These are phyloP conservation scores for Esox lucius DNA, from an alignment of 2,797 vertebrate species.

Conservation along the genomic window DNA sequence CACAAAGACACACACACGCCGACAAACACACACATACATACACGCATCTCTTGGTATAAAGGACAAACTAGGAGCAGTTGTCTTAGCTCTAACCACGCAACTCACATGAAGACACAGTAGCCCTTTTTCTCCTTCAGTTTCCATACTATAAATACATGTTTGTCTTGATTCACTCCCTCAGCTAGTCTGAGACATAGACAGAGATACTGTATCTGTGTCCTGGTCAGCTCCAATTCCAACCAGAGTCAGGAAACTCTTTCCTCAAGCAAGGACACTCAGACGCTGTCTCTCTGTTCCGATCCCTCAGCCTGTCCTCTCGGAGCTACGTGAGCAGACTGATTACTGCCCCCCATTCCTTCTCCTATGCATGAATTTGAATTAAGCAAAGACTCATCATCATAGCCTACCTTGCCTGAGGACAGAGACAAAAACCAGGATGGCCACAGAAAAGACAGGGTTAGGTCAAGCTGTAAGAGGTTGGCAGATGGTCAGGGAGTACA, in stretches of 20 bases:
- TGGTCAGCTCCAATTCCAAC: conserved; percentile 44
- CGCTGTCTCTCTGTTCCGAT: conserved; percentile 70
- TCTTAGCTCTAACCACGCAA: not conserved
- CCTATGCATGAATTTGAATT: conserved; percentile 73
- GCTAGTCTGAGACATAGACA: not conserved
- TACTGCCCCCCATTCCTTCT: conserved; percentile 45
- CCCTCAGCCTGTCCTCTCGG: conserved; percentile 68
- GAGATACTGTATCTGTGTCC: conserved; percentile 38
- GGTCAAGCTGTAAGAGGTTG: conserved; percentile 45
- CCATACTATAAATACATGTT: not conserved
- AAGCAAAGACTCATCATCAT: conserved; percentile 64
- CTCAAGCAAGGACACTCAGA: conserved; percentile 71
- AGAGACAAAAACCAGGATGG: conserved; percentile 31
- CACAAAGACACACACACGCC: conserved; percentile 33
- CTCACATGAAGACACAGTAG: not conserved
- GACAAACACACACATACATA: too few species aligned
- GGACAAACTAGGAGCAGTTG: not conserved
- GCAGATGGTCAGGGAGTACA: conserved; percentile 51
- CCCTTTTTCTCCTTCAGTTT: not conserved
- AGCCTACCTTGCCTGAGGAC: conserved; percentile 29
- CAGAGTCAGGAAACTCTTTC: conserved; percentile 65
- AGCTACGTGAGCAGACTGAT: conserved; percentile 74
- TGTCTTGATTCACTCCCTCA: not conserved
- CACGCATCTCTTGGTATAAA: not conserved
- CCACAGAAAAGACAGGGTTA: conserved; percentile 47